These are phyloP conservation scores for Allacma fusca DNA, from an alignment of 2,888 invertebrate species.

Conservation along the genomic window DNA sequence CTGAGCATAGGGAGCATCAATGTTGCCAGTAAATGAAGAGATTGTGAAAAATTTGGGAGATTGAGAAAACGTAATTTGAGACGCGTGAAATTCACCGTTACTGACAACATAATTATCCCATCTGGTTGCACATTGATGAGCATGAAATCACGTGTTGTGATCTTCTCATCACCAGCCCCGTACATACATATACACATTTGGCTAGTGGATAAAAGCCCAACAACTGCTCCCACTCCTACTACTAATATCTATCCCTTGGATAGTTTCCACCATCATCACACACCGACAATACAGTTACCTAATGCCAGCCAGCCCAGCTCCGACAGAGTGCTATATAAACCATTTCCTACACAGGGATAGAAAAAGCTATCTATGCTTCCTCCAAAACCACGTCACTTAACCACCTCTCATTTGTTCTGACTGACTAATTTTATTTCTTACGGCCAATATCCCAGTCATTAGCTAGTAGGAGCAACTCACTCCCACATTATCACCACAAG, in stretches of 20 bases:
- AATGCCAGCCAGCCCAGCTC: no score
- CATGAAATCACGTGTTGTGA: constrained; percentile 50
- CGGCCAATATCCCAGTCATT: constrained; percentile 6
- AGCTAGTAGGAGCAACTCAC: background rate
- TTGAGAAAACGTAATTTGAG: constrained; percentile 50
- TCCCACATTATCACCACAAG: background rate
- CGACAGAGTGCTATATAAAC: no score
- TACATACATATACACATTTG: background rate
- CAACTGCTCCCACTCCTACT: no score
- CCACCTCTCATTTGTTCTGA: constrained; percentile 36
- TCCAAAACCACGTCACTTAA: background rate
- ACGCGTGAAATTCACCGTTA: constrained; percentile 60
- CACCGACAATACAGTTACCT: no score
- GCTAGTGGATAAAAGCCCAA: no score
- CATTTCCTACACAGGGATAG: background rate
- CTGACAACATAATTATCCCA: constrained; percentile 61
- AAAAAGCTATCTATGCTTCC: background rate
- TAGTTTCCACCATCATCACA: no score
- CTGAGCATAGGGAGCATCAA: background rate
- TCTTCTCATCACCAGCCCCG: background rate
- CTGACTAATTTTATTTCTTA: constrained; percentile 21
- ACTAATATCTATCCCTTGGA: no score
- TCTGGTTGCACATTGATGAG: constrained; percentile 57
- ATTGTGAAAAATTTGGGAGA: constrained; percentile 38
- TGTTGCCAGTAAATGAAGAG: constrained; percentile 11